Conservation (phyloP, 2,888 invertebrate species). For the Dione juno region DNA sequence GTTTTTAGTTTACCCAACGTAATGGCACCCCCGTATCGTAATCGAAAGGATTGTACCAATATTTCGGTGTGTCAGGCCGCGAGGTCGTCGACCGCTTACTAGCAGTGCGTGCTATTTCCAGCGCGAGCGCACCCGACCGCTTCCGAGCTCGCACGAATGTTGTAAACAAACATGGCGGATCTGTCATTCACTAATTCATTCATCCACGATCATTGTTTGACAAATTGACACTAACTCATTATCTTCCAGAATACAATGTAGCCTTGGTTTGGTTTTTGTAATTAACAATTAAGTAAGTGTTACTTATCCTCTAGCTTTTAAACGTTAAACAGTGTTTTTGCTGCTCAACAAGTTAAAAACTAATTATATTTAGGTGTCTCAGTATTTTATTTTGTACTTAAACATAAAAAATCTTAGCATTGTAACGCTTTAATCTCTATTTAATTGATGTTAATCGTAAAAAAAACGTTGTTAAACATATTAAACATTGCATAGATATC, state of each 20-base stretch:
- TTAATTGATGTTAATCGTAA: not conserved
- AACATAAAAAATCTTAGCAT: not conserved
- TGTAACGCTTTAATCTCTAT: not conserved
- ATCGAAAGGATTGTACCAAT: slow-evolving; percentile 69
- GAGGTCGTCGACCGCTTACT: slow-evolving; percentile 79
- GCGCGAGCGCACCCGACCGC: slow-evolving; percentile 67
- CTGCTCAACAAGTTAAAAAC: not conserved
- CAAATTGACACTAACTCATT: slow-evolving; percentile 69
- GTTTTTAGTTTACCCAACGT: slow-evolving; percentile 28
- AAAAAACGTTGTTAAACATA: not conserved
- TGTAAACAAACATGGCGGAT: slow-evolving; percentile 81
- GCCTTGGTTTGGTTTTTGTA: slow-evolving; percentile 2
- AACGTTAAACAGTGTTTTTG: not conserved
- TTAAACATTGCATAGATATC: not conserved
- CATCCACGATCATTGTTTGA: slow-evolving; percentile 77
- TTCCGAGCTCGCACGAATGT: slow-evolving; percentile 69
- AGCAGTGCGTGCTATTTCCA: slow-evolving; percentile 81
- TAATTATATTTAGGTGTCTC: not conserved
- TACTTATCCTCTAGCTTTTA: not conserved
- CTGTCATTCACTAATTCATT: slow-evolving; percentile 83
- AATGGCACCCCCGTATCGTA: slow-evolving; percentile 41
- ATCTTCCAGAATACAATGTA: slow-evolving; percentile 50
- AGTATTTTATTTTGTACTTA: not conserved
- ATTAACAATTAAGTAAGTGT: slow-evolving; percentile 3
- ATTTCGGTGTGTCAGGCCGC: slow-evolving; percentile 71